Percentiles rank a stretch among this genome's conserved stretches.
Evolutionary conservation across 2,113 vertebrate species (phyloP).

Genomic region (Nesoenas mayeri): DNA sequence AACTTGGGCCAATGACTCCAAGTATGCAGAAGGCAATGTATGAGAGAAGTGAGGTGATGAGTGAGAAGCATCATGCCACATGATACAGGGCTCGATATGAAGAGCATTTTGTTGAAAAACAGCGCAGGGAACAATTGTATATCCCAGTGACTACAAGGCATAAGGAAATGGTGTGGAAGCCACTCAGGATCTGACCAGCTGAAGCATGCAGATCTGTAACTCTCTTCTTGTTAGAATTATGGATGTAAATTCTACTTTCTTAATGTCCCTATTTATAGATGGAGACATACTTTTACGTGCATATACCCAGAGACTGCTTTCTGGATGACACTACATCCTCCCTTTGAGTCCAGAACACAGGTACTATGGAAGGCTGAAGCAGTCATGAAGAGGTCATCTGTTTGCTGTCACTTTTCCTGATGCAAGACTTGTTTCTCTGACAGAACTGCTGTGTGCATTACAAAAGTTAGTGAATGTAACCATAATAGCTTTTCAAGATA

Average conservation of each 20-base stretch:
- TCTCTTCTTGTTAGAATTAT: neutral
- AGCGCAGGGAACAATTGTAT: neutral
- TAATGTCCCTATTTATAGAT: neutral
- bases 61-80: neutral
- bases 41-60: neutral
- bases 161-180: neutral
- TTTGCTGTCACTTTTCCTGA: neutral
- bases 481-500: neutral
- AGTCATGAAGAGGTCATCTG: neutral
- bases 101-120: neutral
- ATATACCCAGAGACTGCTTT: neutral
- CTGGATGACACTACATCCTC: neutral
- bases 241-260: neutral
- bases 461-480: neutral
- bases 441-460: neutral
- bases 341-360: neutral
- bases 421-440: neutral
- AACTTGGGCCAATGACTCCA: neutral
- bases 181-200: neutral
- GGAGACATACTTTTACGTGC: accelerated
- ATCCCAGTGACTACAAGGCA: neutral
- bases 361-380: neutral
- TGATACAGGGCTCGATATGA: neutral
- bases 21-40: neutral
- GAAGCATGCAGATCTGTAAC: neutral